Evolutionary conservation across 1,140 invertebrate species (phyloP), one percentile per base, ranked within the genome.

Genomic region (Delia radicum): DNA sequence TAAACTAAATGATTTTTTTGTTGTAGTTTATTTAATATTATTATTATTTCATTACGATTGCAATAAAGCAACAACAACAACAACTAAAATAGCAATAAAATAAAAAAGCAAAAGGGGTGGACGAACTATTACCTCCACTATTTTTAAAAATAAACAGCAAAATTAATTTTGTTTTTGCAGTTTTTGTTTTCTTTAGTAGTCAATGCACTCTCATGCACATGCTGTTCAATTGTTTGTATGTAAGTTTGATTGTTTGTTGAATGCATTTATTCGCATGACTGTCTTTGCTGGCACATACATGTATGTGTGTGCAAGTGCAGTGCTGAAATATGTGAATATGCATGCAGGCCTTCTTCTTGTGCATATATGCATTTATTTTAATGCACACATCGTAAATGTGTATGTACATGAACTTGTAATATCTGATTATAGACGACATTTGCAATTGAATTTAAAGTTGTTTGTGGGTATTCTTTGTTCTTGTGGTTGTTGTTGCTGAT

Each of bases 361-460:
- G 21, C 26, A 63, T 63, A 8, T 26, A 26, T 24, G 21, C 4
- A 63, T 63, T 10, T 24, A 63, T 65, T 10, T 28, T 4, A 15
- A 8, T 65, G 26, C 3, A 24, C 15, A 15, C 15, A 15, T 48
- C 13, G 24, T 61, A 26, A 21, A 61, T 61, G 4, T 63, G 18
- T 10, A 55, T 55, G 48, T 33, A 33, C 48, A 21, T 55, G 48
- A 55, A 55, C 48, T 55, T 55, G 48, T 55, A 55, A 55, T 55
- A 55, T 55, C 48, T 55, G 48, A 21, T 55, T 55, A 55, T 55
- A 55, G 48, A 55, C 48, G 48, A 55, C 48, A 55, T 69, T 69
- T 69, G 18, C 65, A 69, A 69, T 37, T 37, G 65, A 69, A 69
- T 33, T 69, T 69, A 69, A 69, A 37, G 65, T 69, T 21, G n/a